Evolutionary conservation across 1,140 invertebrate species (phyloP).

Genomic region (Pseudachorutes palmiensis): DNA sequence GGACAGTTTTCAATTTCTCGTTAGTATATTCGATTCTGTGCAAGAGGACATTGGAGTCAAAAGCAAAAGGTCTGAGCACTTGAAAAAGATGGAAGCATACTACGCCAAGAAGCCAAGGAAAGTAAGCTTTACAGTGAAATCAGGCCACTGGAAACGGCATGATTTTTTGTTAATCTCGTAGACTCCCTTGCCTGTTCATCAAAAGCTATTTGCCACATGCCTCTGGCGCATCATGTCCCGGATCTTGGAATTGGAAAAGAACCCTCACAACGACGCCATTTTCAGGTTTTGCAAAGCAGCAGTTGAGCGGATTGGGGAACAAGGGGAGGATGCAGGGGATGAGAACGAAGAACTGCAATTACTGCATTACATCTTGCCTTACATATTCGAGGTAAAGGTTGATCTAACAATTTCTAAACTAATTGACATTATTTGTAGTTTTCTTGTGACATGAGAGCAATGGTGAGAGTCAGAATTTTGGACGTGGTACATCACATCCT

Average conservation of each 20-base stretch:
- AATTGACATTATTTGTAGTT: no score
- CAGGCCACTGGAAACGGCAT: background rate
- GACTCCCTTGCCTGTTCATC: background rate
- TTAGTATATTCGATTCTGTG: no score
- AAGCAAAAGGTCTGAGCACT: no score
- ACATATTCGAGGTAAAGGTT: background rate
- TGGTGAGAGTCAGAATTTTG: no score
- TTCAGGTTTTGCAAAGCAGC: background rate
- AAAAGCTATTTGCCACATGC: background rate
- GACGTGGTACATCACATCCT: no score
- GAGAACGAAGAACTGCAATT: background rate
- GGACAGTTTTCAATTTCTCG: no score
- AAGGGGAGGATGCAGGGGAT: background rate
- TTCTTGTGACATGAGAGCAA: no score
- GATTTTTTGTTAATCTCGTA: background rate
- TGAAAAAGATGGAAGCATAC: no score
- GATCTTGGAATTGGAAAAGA: background rate
- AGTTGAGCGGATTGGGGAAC: background rate
- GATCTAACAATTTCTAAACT: no score
- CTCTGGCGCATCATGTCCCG: background rate
- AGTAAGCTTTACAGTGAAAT: background rate
- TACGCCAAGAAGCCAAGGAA: no score
- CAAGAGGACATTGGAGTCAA: no score
- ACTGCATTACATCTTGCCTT: background rate
- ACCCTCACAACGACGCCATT: background rate